Base-by-base conservation (phyloP, 2,888 invertebrate genomes). In the Pollenia angustigena region DNA sequence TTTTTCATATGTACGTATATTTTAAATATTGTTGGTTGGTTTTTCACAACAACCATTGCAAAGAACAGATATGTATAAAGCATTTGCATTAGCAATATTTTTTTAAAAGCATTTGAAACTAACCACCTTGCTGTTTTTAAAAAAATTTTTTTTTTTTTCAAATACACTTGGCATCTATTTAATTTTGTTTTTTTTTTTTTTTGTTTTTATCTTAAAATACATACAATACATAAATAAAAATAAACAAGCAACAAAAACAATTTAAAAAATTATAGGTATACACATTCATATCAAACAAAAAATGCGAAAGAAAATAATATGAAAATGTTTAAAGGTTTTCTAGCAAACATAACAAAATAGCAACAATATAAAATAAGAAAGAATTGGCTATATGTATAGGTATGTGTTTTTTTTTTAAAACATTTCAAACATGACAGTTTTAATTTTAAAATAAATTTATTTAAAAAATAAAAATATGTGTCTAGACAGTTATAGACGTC, bases 401-500 rank as follows among this genome's bases (percentile, higher is more conserved):
- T 32, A 0, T 32, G 32, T 48, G n/a, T 40, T 68, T 40, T 40
- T 68, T 75, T 56, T 74, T 75, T 66, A 69, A 74, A 75, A 80
- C 64, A 72, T 81, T 87, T 87, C 48, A 58, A 87, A 87, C 76
- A 83, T 81, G 86, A 80, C 80, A 83, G 23, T 83, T 83, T 83
- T 11, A 78, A 78, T 62, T 74, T 81, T 64, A 66, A 72, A 78
- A 66, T 72, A 78, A 50, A 81, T 74, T 64, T 71, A 71, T 79
- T 74, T 68, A 12, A 48, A 50, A 71, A 80, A 69, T 32, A 75
- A 75, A 75, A 69, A 62, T 66, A 79, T 84, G 83, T 79, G 82
- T 82, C 85, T 85, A 85, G 81, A 85, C 85, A 81, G 54, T 79
- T 79, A 74, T 60, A 68, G 81, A 85, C 85, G 85, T 82, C 81